Conservation (phyloP, 2,113 vertebrate species). For the Brachyhypopomus occidentalis region DNA sequence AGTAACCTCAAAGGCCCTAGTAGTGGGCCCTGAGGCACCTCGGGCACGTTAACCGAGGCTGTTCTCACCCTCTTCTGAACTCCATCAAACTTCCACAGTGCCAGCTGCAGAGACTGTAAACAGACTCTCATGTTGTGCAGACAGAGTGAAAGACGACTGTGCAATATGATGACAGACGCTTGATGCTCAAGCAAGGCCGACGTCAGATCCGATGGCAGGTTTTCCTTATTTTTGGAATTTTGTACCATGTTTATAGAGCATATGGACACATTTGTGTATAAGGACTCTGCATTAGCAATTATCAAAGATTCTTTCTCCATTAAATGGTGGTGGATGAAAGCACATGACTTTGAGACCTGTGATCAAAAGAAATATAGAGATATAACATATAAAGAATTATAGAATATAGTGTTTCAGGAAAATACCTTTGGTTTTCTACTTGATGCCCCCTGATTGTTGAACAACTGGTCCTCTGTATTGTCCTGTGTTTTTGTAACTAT, state of each 20-base stretch:
- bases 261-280: constrained; percentile 70
- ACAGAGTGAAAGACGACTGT: constrained; percentile 67
- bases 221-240: constrained; percentile 71
- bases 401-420: constrained; percentile 80
- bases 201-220: constrained; percentile 62
- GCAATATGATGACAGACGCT: constrained; percentile 77
- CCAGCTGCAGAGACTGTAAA: constrained; percentile 65
- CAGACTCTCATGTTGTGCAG: constrained; percentile 74
- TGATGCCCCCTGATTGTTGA: constrained; percentile 57
- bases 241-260: constrained; percentile 75
- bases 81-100: constrained; percentile 63
- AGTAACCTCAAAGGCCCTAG: constrained; percentile 43
- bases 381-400: constrained; percentile 80
- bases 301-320: constrained; percentile 80
- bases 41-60: constrained; percentile 13
- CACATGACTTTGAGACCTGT: constrained; percentile 80
- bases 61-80: constrained; percentile 48
- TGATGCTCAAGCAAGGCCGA: constrained; percentile 77
- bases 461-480: constrained; percentile 76
- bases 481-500: constrained; percentile 78
- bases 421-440: constrained; percentile 64
- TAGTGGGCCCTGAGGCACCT: constrained; percentile 62
- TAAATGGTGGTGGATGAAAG: constrained; percentile 75
- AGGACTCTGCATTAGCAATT: constrained; percentile 75
- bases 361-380: constrained; percentile 72